These are phyloP conservation scores for Platysteira castanea DNA, from an alignment of 2,113 vertebrate species.

Conservation along the genomic window DNA sequence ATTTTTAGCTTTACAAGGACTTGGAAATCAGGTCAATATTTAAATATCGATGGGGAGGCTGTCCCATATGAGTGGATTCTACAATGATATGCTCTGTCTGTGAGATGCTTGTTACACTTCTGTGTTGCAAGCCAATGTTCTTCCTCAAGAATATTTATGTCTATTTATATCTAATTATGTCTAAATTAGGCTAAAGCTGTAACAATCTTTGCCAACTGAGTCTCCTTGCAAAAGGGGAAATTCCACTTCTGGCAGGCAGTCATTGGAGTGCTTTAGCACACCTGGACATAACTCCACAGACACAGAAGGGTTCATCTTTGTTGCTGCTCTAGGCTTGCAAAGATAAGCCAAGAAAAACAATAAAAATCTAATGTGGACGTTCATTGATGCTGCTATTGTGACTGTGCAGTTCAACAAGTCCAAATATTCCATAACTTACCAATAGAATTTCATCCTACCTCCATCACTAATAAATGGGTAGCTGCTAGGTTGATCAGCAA, in stretches of 20 bases:
- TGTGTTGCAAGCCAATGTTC: neutral
- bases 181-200: neutral
- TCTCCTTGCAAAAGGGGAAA: neutral
- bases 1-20: neutral
- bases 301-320: neutral
- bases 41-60: neutral
- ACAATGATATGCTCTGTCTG: neutral
- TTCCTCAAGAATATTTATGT: neutral
- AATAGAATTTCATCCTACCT: constrained; percentile 8
- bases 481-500: neutral
- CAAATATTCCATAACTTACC: neutral
- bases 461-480: constrained; percentile 33
- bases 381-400: neutral
- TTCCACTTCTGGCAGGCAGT: neutral
- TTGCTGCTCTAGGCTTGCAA: neutral
- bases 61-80: neutral
- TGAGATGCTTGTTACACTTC: neutral
- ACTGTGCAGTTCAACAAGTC: neutral
- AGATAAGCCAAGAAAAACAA: neutral
- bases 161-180: neutral
- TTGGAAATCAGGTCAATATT: neutral
- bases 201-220: neutral
- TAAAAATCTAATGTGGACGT: neutral
- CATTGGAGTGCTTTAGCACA: neutral
- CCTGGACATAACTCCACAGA: neutral